Base-by-base conservation (phyloP, 2,888 invertebrate genomes). In the Terebella lapidaria region DNA sequence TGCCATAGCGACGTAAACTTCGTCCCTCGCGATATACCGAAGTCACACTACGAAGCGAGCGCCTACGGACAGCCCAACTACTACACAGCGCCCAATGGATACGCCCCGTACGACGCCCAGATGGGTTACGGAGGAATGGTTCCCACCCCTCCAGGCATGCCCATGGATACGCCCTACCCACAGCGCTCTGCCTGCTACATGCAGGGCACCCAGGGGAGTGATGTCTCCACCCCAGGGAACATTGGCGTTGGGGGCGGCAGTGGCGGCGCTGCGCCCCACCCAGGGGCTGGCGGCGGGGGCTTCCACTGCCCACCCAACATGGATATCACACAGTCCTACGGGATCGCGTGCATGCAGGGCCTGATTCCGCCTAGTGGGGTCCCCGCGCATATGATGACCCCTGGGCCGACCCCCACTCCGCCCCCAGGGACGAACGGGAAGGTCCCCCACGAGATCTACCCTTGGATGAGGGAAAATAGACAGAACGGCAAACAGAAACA, bases 381-480 rank as follows among this genome's bases (percentile, higher is more conserved):
- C 24, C 49, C 49, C 18, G 18, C 49, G 49, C 24, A 35, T 35
- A n/a, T 35, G 10, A 10, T 35, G 10, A 35, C 42, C 18, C n/a
- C 24, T 15, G 49, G 10, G 49, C n/a, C 35, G 10, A 51, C 28
- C 22, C 57, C 20, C 2, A n/a, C 51, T 5, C 24, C 22, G 28
- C 51, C 27, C n/a, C 28, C 20, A 46, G 29, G 51, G 24, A 30
- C 22, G 20, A 54, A 54, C 29, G 54, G 15, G 30, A 49, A 53
- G 29, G 55, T 57, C n/a, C 54, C 47, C 30, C 57, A 27, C n/a
- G 74, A 74, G 60, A 73, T 75, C 42, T 75, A 72, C 65, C 75
- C 75, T 1, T 75, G 75, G 75, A 75, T 75, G 75, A 71, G 72
- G 47, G 75, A 75, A 63, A 71, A 72, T 25, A 63, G 75, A 3